A percentile compares a stretch with the other conserved stretches of the same genome.
These are phyloP conservation scores for Protosalanx chinensis DNA, from an alignment of 2,797 vertebrate species.

Conservation along the genomic window DNA sequence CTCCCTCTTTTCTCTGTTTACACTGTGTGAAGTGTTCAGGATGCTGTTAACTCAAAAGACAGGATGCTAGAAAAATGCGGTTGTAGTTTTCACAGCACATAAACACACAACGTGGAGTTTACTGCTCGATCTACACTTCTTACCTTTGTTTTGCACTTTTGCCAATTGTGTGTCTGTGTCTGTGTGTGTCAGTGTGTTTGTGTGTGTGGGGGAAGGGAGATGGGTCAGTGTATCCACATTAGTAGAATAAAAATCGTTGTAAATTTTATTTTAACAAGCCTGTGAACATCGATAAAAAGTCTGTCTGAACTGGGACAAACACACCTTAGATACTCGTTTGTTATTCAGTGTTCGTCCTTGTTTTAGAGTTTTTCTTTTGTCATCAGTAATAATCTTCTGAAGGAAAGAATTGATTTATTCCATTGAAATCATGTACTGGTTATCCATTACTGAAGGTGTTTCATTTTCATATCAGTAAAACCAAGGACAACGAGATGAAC, in stretches of 20 bases:
- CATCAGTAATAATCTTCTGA: too few species aligned
- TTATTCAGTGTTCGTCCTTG: too few species aligned
- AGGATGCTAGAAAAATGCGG: conserved; percentile 16
- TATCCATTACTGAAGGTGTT: too few species aligned
- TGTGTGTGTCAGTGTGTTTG: neutral
- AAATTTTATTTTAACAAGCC: neutral
- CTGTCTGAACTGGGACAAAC: neutral
- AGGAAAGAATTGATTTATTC: too few species aligned
- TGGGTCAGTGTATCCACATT: too few species aligned
- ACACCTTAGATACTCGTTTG: too few species aligned
- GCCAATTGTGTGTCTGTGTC: neutral
- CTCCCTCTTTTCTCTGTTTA: neutral
- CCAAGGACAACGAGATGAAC: neutral
- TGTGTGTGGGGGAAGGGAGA: too few species aligned
- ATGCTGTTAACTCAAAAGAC: conserved; percentile 27
- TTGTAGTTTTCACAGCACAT: conserved; percentile 3
- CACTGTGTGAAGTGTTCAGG: conserved; percentile 22
- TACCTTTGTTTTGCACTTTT: neutral
- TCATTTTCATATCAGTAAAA: neutral
- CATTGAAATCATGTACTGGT: too few species aligned
- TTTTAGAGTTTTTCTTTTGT: too few species aligned
- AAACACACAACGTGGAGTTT: conserved; percentile 16
- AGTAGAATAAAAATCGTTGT: neutral
- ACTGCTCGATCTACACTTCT: neutral
- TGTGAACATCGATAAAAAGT: neutral